These are phyloP conservation scores for Sarcophaga carnaria DNA, from an alignment of 2,888 invertebrate species.

Conservation along the genomic window DNA sequence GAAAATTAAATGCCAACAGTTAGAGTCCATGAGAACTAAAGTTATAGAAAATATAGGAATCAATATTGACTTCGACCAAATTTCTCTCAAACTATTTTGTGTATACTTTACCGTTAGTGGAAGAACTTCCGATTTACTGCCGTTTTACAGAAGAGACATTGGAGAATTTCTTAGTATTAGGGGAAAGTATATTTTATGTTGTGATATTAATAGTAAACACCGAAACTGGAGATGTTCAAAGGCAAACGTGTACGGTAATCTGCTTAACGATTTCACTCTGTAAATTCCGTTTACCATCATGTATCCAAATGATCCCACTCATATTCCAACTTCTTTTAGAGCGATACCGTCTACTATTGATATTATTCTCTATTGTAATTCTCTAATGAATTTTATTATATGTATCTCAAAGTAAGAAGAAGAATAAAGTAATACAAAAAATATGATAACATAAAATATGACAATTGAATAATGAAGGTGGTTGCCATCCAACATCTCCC, in stretches of 20 bases:
- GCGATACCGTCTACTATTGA: slow-evolving; percentile 17
- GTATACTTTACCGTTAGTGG: slow-evolving; percentile 40
- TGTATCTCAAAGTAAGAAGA: no score
- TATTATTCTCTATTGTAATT: no score
- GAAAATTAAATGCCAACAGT: background rate
- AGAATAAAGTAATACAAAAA: no score
- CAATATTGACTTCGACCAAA: background rate
- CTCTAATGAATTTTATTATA: no score
- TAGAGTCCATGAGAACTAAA: slow-evolving; percentile 5
- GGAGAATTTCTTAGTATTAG: slow-evolving; percentile 22
- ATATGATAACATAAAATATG: no score
- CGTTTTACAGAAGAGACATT: slow-evolving; percentile 28
- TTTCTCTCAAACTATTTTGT: slow-evolving; percentile 24
- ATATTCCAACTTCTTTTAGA: slow-evolving; percentile 21
- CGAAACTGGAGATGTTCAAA: slow-evolving; percentile 43
- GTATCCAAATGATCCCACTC: slow-evolving; percentile 32
- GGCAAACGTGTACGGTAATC: slow-evolving; percentile 49
- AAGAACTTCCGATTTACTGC: slow-evolving; percentile 4
- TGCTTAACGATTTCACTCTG: slow-evolving; percentile 40
- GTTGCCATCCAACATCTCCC: no score
- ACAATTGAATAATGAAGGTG: no score
- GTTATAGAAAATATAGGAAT: slow-evolving; percentile 51
- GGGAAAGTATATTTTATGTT: slow-evolving; percentile 29
- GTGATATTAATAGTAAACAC: slow-evolving; percentile 54
- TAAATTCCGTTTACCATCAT: slow-evolving; percentile 23